Percentiles rank a stretch among this genome's conserved stretches.
Conservation (phyloP, 2,113 vertebrate species). For the Melospiza georgiana region DNA sequence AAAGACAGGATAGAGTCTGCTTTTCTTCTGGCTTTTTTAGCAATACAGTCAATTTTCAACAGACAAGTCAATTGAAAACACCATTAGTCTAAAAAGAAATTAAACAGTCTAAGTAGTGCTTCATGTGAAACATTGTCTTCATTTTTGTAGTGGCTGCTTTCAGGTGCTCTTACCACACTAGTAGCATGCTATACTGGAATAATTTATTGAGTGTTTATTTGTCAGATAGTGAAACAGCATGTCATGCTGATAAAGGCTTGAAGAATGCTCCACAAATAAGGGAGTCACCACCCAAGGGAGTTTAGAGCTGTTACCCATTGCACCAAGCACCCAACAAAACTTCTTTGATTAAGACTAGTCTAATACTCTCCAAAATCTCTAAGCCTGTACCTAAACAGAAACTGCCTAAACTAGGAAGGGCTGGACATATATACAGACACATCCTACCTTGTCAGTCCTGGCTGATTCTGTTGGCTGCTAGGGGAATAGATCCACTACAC, state of each 20-base stretch:
- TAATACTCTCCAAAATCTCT: not conserved
- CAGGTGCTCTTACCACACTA: not conserved
- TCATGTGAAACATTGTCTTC: not conserved
- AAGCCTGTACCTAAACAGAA: not conserved
- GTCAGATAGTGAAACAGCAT: not conserved
- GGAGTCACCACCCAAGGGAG: not conserved
- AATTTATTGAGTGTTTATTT: not conserved
- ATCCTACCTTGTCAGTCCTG: not conserved
- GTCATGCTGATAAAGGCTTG: not conserved
- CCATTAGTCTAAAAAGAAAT: conserved; percentile 69
- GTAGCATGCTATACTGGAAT: not conserved
- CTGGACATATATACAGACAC: not conserved
- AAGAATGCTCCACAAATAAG: not conserved
- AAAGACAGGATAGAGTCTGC: conserved; percentile 78
- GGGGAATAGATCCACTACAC: not conserved
- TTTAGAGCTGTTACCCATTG: not conserved
- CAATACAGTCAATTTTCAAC: conserved; percentile 73
- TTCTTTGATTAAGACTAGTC: not conserved
- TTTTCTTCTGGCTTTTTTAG: conserved; percentile 76
- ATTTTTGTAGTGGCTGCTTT: not conserved
- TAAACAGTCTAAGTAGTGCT: not conserved
- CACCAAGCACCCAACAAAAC: not conserved
- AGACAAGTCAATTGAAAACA: conserved; percentile 75
- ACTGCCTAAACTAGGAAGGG: not conserved
- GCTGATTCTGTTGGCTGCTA: not conserved